phyloP scores from a whole-genome alignment of 2,113 vertebrate genomes.

The Clinocottus analis region DNA sequence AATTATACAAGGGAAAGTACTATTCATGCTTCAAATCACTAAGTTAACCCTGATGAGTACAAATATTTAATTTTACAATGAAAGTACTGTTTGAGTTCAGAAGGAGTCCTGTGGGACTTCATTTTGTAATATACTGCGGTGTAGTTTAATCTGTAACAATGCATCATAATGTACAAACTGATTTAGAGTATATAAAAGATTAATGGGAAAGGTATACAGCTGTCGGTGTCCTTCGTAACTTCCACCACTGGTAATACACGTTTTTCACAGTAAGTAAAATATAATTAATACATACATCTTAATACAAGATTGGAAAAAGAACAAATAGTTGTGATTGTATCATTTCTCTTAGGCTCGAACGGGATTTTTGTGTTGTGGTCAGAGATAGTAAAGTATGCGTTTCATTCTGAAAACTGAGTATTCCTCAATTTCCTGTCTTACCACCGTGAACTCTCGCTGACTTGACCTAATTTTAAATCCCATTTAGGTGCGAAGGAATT shows the following conservation, averaged over 20 bases:
- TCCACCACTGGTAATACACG: not conserved
- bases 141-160: not conserved
- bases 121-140: not conserved
- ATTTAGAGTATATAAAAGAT: not conserved
- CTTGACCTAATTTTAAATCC: conserved; percentile 3
- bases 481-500: not conserved
- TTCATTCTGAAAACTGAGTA: conserved; percentile 34
- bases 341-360: not conserved
- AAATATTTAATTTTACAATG: not conserved
- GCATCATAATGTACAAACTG: not conserved
- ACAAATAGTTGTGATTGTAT: not conserved
- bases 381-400: not conserved
- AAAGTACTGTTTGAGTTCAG: no score
- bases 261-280: not conserved
- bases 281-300: not conserved
- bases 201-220: not conserved
- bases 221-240: not conserved
- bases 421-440: conserved; percentile 15
- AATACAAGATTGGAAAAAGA: not conserved
- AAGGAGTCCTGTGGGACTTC: not conserved
- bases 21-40: not conserved
- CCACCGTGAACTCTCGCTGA: not conserved
- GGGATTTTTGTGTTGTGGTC: not conserved
- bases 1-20: no score
- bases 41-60: not conserved